Evolutionary conservation across 53 echinoderm and acorn worm genomes (phyloP), one percentile per base, ranked within the genome.

Genomic region (Apostichopus leukothele): DNA sequence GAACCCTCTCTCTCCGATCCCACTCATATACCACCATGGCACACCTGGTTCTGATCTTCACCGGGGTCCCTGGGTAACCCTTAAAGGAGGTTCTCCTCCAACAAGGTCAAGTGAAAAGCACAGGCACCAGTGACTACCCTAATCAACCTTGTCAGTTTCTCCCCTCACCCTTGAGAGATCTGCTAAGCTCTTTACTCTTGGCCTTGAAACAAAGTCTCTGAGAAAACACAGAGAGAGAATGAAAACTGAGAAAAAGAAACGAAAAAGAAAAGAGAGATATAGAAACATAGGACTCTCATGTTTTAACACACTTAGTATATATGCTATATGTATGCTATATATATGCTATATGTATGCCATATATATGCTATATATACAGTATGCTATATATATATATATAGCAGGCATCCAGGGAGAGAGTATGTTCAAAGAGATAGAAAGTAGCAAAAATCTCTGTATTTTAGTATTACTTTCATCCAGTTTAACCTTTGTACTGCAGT

Each of bases 31-130:
- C 54, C 81, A 81, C 81, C 59, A 7, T 59, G 55, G 18, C 81
- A 81, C 81, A 81, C 81, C 81, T 81, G 81, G 81, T 81, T 81
- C 60, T 21, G 54, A 81, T 81, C 81, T 81, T 81, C 23, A 23
- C 55, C 60, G 4, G 81, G 3, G 81, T 81, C 81, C 81, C 81
- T 81, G 81, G 81, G 81, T 25, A 81, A 59, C 81, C 81, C 55
- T 81, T 81, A 81, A 81, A 81, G 55, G 55, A 54, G 81, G 81
- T 81, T 59, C 60, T 81, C 81, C 22, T 16, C 81, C 53, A 59
- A 54, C 19, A 23, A 54, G 81, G 53, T 54, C 53, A 54, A 59
- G 55, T 59, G 21, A 19, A 1, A 7, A 77, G 18, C n/a, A 54
- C 7, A 54, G 55, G 81, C 9, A 59, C 57, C 81, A 81, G 19